Base-by-base conservation (phyloP, 2,797 vertebrate genomes). In the Thamnophis elegans region DNA sequence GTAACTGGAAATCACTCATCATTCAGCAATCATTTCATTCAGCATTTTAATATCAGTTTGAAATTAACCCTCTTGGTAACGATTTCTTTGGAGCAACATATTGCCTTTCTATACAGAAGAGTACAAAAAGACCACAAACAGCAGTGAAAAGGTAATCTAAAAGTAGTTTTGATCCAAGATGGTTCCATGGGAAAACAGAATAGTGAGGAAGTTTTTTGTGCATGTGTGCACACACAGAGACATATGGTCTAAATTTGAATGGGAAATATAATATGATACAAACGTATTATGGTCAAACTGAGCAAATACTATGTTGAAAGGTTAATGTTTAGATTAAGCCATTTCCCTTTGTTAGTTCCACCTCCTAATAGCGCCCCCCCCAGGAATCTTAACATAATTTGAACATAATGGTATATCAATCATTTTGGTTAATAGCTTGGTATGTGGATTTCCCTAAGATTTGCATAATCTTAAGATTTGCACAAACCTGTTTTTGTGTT, bases 201-300 rank as follows among this genome's bases (percentile, higher is more conserved):
- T 53, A 36, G 8, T 62, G 2, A 62, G 20, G 22, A 60, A 89
- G 8, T 13, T 4, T 36, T 90, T 59, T 85, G n/a, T n/a, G 22
- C 18, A 65, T 18, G 1, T 2, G 1, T 26, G 51, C 32, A 54
- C 26, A 60, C n/a, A 51, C 14, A 86, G 5, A 20, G 10, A 91
- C 9, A 54, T 53, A 54, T 32, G 62, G 25, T 11, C 88, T 85
- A 25, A 36, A 56, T 42, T 11, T 89, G 47, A 85, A 2, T 42
- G 18, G 58, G 78, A 89, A 85, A 58, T 89, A 87, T 14, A 90
- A 86, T 16, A 90, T 7, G 55, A 87, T 54, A 55, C 22, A 59
- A 93, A 88, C 82, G 28, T 87, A 78, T 58, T 92, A 18, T n/a
- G 86, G 28, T 25, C 62, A 93, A 78, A 54, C 87, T 28, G 28